Percentiles rank a stretch among this genome's conserved stretches.
phyloP scores from a whole-genome alignment of 2,888 invertebrate genomes.

The Drosophila peninsularis region DNA sequence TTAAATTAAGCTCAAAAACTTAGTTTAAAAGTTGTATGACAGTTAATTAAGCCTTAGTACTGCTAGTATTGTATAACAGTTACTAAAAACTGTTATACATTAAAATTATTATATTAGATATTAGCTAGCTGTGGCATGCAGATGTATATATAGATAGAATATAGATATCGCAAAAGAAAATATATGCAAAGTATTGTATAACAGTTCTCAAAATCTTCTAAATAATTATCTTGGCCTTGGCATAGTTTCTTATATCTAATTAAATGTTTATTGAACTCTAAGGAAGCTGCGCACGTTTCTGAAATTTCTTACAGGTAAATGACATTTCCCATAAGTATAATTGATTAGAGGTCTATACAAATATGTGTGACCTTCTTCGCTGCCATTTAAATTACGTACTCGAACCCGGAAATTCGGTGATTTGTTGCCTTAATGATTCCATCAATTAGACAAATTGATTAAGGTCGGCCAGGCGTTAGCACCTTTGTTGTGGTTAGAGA shows the following conservation, averaged over 20 bases:
- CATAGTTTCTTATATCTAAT: neutral
- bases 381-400: neutral
- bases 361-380: neutral
- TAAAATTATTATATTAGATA: neutral
- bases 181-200: neutral
- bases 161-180: no score
- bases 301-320: neutral
- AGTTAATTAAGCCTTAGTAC: no score
- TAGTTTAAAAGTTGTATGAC: no score
- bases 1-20: no score
- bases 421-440: slow-evolving; percentile 13
- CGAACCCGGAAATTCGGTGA: slow-evolving; percentile 15
- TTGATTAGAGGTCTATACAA: neutral
- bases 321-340: neutral
- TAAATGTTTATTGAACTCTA: no score
- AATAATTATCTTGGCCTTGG: neutral
- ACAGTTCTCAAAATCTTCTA: neutral
- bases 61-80: neutral
- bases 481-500: neutral
- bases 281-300: neutral
- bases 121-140: neutral
- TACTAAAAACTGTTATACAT: neutral
- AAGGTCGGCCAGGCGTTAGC: neutral
- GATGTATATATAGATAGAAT: no score
- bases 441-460: slow-evolving; percentile 12